phyloP scores from a whole-genome alignment of 2,888 invertebrate genomes.

The Ariolimax columbianus region DNA sequence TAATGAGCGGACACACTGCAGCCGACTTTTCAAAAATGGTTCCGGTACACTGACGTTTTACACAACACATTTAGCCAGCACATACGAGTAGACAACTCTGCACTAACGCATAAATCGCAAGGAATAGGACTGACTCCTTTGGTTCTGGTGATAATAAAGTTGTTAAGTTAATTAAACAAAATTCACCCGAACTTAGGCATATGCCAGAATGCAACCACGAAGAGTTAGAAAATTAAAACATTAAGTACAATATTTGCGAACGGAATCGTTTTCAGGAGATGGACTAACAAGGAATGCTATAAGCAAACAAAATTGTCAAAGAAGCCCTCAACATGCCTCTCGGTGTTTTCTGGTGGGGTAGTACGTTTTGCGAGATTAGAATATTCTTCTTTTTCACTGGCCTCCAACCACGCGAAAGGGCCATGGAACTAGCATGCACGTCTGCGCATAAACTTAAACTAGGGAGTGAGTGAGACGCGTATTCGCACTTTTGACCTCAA shows the following conservation, averaged over 20 bases:
- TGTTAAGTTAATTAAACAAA: too few species aligned
- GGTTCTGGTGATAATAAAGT: neutral
- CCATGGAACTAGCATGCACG: constrained; percentile 40
- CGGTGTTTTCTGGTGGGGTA: constrained; percentile 26
- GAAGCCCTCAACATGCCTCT: constrained; percentile 20
- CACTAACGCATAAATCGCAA: neutral
- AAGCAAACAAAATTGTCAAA: constrained; percentile 3
- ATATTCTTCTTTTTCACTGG: neutral
- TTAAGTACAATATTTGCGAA: neutral
- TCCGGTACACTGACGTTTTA: constrained; percentile 12
- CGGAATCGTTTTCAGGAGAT: neutral
- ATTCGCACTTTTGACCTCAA: neutral
- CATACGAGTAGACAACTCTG: constrained; percentile 25
- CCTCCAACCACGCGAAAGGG: constrained; percentile 23
- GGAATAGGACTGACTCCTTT: neutral
- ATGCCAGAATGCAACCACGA: neutral
- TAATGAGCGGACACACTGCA: constrained; percentile 38
- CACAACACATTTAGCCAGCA: constrained; percentile 12
- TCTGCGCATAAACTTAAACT: neutral
- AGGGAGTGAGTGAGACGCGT: neutral
- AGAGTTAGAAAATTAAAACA: neutral
- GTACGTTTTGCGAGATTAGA: neutral
- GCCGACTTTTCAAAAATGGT: neutral
- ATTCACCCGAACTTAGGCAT: neutral
- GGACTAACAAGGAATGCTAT: neutral